Evolutionary conservation across 2,888 invertebrate genomes (phyloP).

Genomic region (Corbicula japonica): DNA sequence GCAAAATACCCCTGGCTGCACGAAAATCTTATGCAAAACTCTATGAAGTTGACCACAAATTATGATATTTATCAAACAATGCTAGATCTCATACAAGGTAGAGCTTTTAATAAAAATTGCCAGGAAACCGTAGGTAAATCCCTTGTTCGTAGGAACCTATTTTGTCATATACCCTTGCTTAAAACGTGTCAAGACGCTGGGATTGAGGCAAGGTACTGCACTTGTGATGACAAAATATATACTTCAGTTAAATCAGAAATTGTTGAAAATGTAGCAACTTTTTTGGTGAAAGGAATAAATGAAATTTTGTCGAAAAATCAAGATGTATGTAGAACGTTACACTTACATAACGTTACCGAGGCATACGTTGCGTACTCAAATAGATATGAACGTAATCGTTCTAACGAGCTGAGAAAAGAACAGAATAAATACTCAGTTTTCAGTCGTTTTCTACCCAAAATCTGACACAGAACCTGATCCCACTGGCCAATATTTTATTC

Average conservation of each 20-base stretch:
- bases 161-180: constrained; percentile 90
- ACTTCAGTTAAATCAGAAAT: background rate
- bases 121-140: background rate
- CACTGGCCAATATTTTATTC: background rate
- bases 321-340: background rate
- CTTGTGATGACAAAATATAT: constrained; percentile 14
- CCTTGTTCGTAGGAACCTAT: constrained; percentile 89
- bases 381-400: background rate
- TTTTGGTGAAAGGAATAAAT: constrained; percentile 5
- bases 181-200: constrained; percentile 92
- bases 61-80: constrained; percentile 94
- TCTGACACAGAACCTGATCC: background rate
- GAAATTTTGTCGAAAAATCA: background rate
- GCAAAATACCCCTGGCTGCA: constrained; percentile 89
- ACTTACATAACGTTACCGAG: background rate
- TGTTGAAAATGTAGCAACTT: background rate
- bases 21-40: constrained; percentile 90
- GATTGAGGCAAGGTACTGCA: constrained; percentile 90
- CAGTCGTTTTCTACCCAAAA: background rate
- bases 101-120: constrained; percentile 33
- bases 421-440: too few species aligned
- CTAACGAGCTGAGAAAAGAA: background rate
- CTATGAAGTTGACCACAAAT: constrained; percentile 91
- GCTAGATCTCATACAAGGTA: constrained; percentile 88
- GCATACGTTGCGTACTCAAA: constrained; percentile 1